Evolutionary conservation across 2,113 vertebrate species (phyloP).

Genomic region (Suricata suricatta): DNA sequence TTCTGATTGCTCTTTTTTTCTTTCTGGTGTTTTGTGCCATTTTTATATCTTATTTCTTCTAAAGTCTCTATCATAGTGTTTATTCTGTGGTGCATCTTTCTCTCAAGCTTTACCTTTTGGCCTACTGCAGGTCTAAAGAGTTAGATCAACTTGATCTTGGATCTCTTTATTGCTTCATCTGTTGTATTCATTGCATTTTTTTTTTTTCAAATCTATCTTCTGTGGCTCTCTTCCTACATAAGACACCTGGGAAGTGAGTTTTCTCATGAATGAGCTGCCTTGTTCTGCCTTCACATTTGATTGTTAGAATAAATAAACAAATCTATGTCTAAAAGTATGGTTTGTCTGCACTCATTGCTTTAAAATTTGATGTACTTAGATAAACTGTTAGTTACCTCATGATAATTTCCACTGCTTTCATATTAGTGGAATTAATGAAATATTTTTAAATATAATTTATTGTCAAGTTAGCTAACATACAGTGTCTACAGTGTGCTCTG

Average conservation of each 20-base stretch:
- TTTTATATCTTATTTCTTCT: background rate
- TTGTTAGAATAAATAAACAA: background rate
- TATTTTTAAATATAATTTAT: too few relatives aligned
- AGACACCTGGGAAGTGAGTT: background rate
- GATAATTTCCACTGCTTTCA: background rate
- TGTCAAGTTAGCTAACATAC: too few relatives aligned
- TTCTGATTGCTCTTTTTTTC: background rate
- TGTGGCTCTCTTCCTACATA: background rate
- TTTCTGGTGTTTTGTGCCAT: background rate
- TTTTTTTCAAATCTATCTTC: background rate
- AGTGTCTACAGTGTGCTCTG: too few relatives aligned
- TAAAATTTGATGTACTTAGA: conserved; percentile 32
- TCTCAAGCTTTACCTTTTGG: background rate
- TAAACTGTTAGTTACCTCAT: background rate
- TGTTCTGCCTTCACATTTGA: background rate
- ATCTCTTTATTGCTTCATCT: background rate
- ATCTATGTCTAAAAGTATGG: background rate
- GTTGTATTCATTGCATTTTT: background rate
- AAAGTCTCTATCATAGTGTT: background rate
- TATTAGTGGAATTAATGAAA: background rate
- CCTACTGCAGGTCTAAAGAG: background rate
- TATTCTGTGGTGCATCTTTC: background rate
- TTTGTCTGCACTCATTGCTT: background rate
- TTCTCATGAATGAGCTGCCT: background rate
- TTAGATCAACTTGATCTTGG: background rate